These are phyloP conservation scores for Tauraco hartlaubi DNA, from an alignment of 2,797 vertebrate species.

Conservation along the genomic window DNA sequence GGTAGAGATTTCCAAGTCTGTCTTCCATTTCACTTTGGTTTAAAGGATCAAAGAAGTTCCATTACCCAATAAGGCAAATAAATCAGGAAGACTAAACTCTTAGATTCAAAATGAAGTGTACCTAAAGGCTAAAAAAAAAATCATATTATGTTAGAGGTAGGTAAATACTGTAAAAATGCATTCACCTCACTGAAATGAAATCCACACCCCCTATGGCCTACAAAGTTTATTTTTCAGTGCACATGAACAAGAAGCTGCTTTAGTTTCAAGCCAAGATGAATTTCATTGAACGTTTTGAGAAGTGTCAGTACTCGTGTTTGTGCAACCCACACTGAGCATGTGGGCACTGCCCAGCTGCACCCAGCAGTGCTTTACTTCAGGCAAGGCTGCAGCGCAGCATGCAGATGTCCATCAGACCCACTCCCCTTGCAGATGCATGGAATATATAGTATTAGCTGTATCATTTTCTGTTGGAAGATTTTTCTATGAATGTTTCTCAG, in stretches of 20 bases:
- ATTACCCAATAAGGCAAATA: slow-evolving; percentile 12
- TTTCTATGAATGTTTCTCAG: background rate
- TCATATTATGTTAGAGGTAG: background rate
- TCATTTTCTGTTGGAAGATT: background rate
- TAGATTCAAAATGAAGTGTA: slow-evolving; percentile 23
- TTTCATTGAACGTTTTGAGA: background rate
- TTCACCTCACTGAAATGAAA: background rate
- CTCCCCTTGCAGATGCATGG: background rate
- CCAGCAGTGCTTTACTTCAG: background rate
- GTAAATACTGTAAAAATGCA: slow-evolving; percentile 5
- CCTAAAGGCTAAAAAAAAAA: background rate
- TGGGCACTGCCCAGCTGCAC: background rate
- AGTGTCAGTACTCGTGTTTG: background rate
- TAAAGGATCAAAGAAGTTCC: slow-evolving; percentile 58
- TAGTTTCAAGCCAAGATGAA: background rate
- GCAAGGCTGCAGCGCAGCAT: background rate
- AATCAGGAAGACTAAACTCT: background rate
- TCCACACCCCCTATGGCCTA: background rate
- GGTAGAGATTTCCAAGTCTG: background rate
- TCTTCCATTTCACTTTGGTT: slow-evolving; percentile 49
- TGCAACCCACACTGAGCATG: background rate
- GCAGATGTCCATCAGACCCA: background rate
- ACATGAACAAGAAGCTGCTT: background rate
- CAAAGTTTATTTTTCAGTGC: background rate
- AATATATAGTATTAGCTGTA: background rate